phyloP scores from a whole-genome alignment of 2,113 vertebrate genomes.

The Pungitius pungitius region DNA sequence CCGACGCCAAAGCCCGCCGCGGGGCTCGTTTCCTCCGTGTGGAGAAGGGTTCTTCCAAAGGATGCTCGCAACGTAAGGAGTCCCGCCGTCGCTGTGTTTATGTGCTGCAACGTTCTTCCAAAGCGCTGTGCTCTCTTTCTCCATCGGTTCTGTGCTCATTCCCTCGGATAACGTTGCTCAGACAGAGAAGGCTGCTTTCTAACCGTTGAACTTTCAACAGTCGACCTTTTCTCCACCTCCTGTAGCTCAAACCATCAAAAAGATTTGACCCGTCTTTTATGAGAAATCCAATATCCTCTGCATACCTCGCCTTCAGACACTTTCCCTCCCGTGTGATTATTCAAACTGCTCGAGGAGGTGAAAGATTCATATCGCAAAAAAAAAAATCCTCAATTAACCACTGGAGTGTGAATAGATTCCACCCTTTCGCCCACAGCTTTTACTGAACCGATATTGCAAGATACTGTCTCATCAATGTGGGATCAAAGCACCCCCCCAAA shows the following conservation, averaged over 20 bases:
- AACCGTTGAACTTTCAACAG: neutral
- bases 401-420: neutral
- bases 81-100: constrained; percentile 14
- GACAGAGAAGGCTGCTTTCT: neutral
- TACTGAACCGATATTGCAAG: neutral
- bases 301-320: neutral
- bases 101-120: neutral
- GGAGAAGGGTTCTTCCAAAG: constrained; percentile 48
- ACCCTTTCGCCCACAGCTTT: neutral
- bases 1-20: constrained; percentile 63
- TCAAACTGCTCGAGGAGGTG: neutral
- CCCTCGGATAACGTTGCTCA: neutral
- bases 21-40: constrained; percentile 56
- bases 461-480: neutral
- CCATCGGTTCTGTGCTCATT: too few species aligned
- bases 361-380: neutral
- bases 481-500: too few species aligned
- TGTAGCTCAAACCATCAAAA: neutral
- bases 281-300: neutral
- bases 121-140: too few species aligned
- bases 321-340: neutral
- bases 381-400: neutral
- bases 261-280: neutral
- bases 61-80: constrained; percentile 35
- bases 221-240: neutral